These are phyloP conservation scores for human DNA, from an alignment of 2,113 vertebrate genomes.

Conservation along the genomic window DNA sequence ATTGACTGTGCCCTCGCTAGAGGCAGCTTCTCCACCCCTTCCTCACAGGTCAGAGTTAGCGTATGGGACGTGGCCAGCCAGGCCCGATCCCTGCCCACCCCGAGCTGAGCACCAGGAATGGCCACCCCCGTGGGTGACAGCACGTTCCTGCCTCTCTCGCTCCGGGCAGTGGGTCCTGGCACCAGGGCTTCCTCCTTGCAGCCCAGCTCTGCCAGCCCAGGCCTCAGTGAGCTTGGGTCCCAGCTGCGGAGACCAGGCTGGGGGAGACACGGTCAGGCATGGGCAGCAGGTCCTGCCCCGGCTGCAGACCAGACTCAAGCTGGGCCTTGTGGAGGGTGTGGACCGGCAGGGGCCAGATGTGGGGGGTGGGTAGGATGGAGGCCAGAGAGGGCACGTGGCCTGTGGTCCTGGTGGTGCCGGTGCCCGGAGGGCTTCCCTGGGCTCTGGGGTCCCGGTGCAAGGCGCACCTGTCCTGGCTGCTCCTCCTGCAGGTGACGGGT, in stretches of 20 bases:
- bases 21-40: background rate
- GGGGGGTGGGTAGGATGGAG: background rate
- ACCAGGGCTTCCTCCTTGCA: background rate
- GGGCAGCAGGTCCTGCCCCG: background rate
- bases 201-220: background rate
- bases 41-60: background rate
- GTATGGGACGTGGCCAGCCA: background rate
- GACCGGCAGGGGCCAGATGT: too few species aligned
- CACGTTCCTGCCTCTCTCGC: background rate
- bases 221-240: background rate
- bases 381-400: background rate
- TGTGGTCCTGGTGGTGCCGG: background rate
- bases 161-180: background rate
- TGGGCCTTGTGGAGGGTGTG: background rate
- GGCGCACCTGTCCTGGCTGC: background rate
- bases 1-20: too few species aligned
- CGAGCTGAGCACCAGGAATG: background rate
- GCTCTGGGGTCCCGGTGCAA: background rate
- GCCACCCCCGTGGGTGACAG: background rate
- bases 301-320: background rate
- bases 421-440: too few species aligned
- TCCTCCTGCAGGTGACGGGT: constrained; percentile 87
- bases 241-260: background rate
- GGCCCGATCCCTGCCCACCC: background rate
- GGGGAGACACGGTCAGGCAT: background rate